Percentiles rank a stretch among this genome's conserved stretches.
Evolutionary conservation across 2,888 invertebrate species (phyloP).

Genomic region (Perdita meconis): DNA sequence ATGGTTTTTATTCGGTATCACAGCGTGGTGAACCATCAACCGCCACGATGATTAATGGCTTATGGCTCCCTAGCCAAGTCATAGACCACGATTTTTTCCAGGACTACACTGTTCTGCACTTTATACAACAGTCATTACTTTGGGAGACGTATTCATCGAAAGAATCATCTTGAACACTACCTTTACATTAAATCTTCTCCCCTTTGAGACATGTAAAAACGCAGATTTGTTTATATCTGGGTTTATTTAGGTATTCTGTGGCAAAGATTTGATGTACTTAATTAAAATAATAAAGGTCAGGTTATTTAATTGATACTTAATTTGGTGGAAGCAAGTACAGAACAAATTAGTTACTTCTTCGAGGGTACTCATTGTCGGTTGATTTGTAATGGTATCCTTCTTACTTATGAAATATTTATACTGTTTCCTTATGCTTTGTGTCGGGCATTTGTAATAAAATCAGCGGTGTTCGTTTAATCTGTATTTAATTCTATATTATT

Average conservation of each 20-base stretch:
- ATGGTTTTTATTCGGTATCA: constrained; percentile 53
- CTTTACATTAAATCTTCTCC: constrained; percentile 26
- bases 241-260: too few species aligned
- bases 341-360: constrained; percentile 6
- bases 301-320: background rate
- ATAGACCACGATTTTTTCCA: constrained; percentile 55
- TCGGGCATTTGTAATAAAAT: constrained; percentile 17
- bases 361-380: too few species aligned
- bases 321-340: background rate
- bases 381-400: constrained; percentile 9
- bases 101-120: constrained; percentile 65
- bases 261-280: background rate
- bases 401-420: background rate
- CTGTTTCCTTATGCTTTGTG: background rate
- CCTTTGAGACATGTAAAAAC: background rate
- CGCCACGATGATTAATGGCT: constrained; percentile 58
- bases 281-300: background rate
- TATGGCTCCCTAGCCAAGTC: constrained; percentile 34
- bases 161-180: constrained; percentile 42
- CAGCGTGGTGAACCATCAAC: constrained; percentile 54
- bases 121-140: constrained; percentile 59
- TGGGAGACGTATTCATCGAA: constrained; percentile 29
- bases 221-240: background rate
- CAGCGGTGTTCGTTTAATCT: background rate
- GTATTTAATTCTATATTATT: background rate